These are phyloP conservation scores for Prunella strophiata DNA, from an alignment of 2,797 vertebrate species.

Conservation along the genomic window DNA sequence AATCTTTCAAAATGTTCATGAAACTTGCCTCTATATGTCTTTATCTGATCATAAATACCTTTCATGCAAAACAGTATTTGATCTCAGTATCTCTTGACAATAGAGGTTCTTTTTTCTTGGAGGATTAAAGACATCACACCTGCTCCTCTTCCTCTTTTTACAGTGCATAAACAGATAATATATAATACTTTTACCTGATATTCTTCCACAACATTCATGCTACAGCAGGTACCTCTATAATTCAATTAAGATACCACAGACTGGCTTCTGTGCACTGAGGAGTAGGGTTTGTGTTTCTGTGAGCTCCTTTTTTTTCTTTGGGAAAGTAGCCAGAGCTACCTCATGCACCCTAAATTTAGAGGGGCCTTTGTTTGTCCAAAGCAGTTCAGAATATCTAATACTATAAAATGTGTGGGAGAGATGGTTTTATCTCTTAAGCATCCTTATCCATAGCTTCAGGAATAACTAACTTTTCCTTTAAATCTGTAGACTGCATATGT, in stretches of 20 bases:
- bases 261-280: background rate
- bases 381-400: background rate
- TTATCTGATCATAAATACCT: background rate
- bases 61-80: background rate
- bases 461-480: slow-evolving; percentile 51
- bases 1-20: background rate
- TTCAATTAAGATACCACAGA: background rate
- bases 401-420: slow-evolving; percentile 12
- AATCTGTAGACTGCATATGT: slow-evolving; percentile 36
- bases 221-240: background rate
- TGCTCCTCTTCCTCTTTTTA: background rate
- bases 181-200: background rate
- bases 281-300: background rate
- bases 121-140: background rate
- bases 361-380: background rate
- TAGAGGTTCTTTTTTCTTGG: background rate
- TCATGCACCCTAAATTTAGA: slow-evolving; percentile 27
- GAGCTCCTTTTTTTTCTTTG: background rate
- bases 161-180: background rate
- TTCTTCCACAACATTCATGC: background rate
- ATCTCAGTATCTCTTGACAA: background rate
- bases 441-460: slow-evolving; percentile 8
- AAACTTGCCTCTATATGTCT: background rate
- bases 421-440: slow-evolving; percentile 26
- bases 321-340: slow-evolving; percentile 37